These are phyloP conservation scores for Actenoides hombroni DNA, from an alignment of 2,113 vertebrate genomes.

Conservation along the genomic window DNA sequence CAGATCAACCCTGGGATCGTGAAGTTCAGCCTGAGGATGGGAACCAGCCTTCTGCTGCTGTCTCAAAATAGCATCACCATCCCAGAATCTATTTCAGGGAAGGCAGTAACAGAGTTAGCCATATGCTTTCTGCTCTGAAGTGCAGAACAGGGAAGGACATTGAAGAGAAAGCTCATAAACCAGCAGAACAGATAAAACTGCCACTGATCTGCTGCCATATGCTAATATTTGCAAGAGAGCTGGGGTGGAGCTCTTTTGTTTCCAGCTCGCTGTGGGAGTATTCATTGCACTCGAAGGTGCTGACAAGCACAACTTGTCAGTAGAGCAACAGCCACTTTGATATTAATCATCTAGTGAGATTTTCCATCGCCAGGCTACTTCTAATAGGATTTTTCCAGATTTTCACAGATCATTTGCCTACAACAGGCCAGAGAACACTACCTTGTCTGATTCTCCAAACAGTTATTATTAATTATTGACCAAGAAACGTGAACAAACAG, in stretches of 20 bases:
- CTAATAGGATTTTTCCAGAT: neutral
- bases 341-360: neutral
- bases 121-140: neutral
- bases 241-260: neutral
- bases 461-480: neutral
- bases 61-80: constrained; percentile 27
- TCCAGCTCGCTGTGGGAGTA: neutral
- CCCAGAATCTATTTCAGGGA: neutral
- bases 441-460: neutral
- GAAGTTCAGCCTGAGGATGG: neutral
- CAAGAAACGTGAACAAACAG: neutral
- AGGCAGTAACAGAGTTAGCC: neutral
- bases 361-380: neutral
- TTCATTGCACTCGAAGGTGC: neutral
- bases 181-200: neutral
- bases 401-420: neutral
- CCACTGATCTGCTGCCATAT: neutral
- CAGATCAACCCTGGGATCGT: neutral
- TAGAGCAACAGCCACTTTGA: neutral
- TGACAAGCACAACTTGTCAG: neutral
- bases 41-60: constrained; percentile 12
- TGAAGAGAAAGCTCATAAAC: neutral
- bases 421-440: neutral
- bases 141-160: neutral
- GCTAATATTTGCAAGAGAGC: neutral